Conservation (phyloP, 2,113 vertebrate species). For the Tachycineta bicolor region DNA sequence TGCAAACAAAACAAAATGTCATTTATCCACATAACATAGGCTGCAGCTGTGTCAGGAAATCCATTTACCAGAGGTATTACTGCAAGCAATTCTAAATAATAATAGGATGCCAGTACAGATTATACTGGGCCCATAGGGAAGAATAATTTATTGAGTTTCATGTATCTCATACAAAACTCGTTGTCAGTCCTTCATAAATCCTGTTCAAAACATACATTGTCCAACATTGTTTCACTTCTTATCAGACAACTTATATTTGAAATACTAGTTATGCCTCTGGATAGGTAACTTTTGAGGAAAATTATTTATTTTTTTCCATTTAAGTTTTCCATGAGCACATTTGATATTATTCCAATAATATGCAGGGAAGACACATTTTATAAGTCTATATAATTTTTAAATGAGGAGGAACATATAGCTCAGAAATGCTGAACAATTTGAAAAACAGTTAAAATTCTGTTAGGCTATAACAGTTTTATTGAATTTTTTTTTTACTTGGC, state of each 20-base stretch:
- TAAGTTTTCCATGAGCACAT: neutral
- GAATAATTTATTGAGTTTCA: neutral
- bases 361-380: neutral
- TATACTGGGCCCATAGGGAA: neutral
- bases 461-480: neutral
- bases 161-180: neutral
- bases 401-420: neutral
- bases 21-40: neutral
- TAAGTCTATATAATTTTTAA: neutral
- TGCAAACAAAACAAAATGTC: neutral
- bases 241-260: neutral
- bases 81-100: neutral
- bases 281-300: neutral
- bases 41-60: neutral
- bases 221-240: neutral
- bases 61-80: neutral
- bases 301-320: neutral
- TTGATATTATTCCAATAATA: neutral
- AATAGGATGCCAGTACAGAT: neutral
- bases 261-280: neutral
- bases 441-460: neutral
- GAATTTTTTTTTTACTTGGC: neutral
- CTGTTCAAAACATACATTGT: neutral
- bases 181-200: neutral
- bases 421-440: neutral